These are phyloP conservation scores for Bradysia coprophila DNA, from an alignment of 1,140 invertebrate genomes.

Conservation along the genomic window DNA sequence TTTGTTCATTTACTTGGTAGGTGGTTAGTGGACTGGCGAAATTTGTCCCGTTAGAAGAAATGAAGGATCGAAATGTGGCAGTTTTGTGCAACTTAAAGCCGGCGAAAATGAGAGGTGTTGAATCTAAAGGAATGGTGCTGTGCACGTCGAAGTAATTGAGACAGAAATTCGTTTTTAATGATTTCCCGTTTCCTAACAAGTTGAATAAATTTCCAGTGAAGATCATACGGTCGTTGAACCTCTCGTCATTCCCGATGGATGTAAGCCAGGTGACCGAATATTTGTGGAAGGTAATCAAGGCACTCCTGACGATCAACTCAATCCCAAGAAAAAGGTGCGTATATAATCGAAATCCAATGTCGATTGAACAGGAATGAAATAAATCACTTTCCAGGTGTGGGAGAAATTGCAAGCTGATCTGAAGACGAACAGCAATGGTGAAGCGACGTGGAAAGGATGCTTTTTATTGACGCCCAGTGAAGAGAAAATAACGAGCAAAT, in stretches of 20 bases:
- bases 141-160: conserved; percentile 58
- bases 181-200: not conserved
- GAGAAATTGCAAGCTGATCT: conserved; percentile 75
- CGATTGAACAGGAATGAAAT: not conserved
- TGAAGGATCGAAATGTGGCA: conserved; percentile 70
- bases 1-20: not conserved
- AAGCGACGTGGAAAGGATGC: conserved; percentile 71
- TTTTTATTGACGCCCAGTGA: conserved; percentile 35
- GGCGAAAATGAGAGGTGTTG: conserved; percentile 78
- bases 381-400: conserved; percentile 40
- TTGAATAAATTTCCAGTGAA: conserved; percentile 27
- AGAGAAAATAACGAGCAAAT: conserved; percentile 18
- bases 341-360: not conserved
- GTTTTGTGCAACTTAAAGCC: conserved; percentile 88
- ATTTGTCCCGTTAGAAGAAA: conserved; percentile 71
- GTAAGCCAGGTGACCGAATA: conserved; percentile 62
- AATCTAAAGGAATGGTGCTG: conserved; percentile 78
- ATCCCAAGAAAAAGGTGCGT: conserved; percentile 83
- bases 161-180: not conserved
- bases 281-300: conserved; percentile 62
- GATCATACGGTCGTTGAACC: conserved; percentile 68
- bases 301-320: conserved; percentile 61
- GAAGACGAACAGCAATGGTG: conserved; percentile 49
- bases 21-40: conserved; percentile 84
- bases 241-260: conserved; percentile 50